Base-by-base conservation (phyloP, 2,113 vertebrate genomes). In the Phrynocephalus versicolor region DNA sequence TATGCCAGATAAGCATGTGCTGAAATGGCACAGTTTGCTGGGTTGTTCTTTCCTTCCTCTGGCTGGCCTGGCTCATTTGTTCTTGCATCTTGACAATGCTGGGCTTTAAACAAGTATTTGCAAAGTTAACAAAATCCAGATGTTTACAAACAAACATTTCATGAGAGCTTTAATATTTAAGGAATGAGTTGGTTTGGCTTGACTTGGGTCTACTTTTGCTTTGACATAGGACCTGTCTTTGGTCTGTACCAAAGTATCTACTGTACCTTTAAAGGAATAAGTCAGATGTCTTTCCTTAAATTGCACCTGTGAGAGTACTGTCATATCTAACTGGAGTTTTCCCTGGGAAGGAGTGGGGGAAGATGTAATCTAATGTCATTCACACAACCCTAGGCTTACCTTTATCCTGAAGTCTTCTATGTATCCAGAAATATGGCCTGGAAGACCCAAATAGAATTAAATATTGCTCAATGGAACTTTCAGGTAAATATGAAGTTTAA, bases 31-130 rank as follows among this genome's bases (percentile, higher is more conserved):
- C 15, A 73, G 25, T 41, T 45, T 15, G 67, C 77, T 14, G 74
- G 65, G 71, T 75, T 6, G 80, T 86, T 73, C 65, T 84, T 90
- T 82, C n/a, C n/a, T n/a, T n/a, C n/a, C n/a, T n/a, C n/a, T 73
- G 0, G 1, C 2, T 1, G 6, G 8, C 1, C 30, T 86, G 41
- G 84, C 14, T 81, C 25, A 0, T 3, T 83, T 93, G 90, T 88
- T 91, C 89, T 57, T 83, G 88, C 71, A 25, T 87, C 81, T 67
- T 45, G 0, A 84, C 89, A 71, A 79, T 71, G 1, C 1, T 0
- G 0, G 37, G 62, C 72, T 60, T 76, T 91, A 92, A 93, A 21
- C 30, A 10, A 16, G 45, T 51, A 51, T 51, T 51, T 51, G 45
- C 45, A 51, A 51, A 51, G 5, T 51, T 51, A 51, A 51, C 45